Conservation (phyloP, 2,797 vertebrate species). For the Spondyliosoma cantharus region DNA sequence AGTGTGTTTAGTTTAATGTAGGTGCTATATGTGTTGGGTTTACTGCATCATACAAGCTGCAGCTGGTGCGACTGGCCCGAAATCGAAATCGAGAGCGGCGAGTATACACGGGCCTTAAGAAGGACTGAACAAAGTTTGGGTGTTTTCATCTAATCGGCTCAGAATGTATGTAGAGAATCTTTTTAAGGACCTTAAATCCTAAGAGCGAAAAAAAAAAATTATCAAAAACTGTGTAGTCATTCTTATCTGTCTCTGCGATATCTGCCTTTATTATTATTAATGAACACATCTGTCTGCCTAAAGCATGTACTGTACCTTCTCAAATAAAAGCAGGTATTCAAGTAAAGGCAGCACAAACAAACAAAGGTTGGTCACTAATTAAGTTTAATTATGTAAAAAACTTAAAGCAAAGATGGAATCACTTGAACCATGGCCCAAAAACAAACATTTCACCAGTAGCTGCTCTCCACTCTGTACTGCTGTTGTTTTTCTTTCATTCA, state of each 20-base stretch:
- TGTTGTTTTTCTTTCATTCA: too few species aligned
- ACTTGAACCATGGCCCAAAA: background rate
- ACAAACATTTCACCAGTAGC: too few species aligned
- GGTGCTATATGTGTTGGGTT: background rate
- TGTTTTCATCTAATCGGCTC: background rate
- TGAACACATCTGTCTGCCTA: background rate
- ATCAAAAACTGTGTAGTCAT: background rate
- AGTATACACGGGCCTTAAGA: too few species aligned
- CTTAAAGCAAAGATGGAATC: background rate
- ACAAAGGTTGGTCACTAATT: background rate
- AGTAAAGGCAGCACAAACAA: background rate
- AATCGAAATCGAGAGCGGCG: too few species aligned
- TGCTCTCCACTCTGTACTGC: too few species aligned
- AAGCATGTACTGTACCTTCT: background rate
- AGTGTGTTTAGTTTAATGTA: background rate
- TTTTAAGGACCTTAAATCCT: constrained; percentile 6
- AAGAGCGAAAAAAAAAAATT: background rate
- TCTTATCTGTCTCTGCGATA: background rate
- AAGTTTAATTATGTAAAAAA: background rate
- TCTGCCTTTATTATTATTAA: background rate
- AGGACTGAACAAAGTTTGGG: constrained; percentile 4
- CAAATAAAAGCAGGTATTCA: background rate
- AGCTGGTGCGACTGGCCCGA: too few species aligned
- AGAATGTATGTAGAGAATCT: background rate
- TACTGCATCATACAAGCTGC: background rate